These are phyloP conservation scores for Camptogramma bilineatum DNA, from an alignment of 2,888 invertebrate genomes.

Conservation along the genomic window DNA sequence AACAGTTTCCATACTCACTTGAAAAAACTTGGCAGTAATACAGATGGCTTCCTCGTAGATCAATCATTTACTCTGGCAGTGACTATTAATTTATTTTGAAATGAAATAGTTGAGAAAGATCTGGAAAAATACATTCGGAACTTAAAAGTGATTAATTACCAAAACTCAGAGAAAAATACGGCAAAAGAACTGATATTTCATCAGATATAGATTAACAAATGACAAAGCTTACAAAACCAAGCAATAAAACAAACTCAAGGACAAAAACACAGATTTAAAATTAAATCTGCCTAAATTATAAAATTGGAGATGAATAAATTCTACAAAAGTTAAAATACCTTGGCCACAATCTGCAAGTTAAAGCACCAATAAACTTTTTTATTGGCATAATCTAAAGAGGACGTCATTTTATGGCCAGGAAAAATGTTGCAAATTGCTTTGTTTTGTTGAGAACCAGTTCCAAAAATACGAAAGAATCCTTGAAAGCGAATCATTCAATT, in stretches of 20 bases:
- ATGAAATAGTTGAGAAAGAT: constrained; percentile 23
- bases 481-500: constrained; percentile 25
- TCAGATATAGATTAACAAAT: constrained; percentile 20
- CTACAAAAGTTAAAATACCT: not conserved
- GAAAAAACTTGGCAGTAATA: constrained; percentile 35
- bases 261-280: constrained; percentile 8
- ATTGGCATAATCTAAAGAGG: constrained; percentile 7
- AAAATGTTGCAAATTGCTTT: constrained; percentile 13
- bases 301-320: constrained; percentile 1
- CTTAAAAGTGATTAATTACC: constrained; percentile 7
- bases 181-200: constrained; percentile 6
- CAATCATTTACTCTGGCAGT: constrained; percentile 33
- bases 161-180: constrained; percentile 5
- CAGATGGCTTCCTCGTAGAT: constrained; percentile 34
- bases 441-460: constrained; percentile 3
- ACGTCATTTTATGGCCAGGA: constrained; percentile 8
- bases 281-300: not conserved
- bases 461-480: constrained; percentile 7
- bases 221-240: constrained; percentile 6
- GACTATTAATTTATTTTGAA: constrained; percentile 28
- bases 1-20: constrained; percentile 14
- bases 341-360: constrained; percentile 3
- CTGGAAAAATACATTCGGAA: constrained; percentile 10
- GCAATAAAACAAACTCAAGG: constrained; percentile 17
- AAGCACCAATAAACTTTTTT: constrained; percentile 13